Base-by-base conservation (phyloP, 2,113 vertebrate species). In the Leucosticte australis region DNA sequence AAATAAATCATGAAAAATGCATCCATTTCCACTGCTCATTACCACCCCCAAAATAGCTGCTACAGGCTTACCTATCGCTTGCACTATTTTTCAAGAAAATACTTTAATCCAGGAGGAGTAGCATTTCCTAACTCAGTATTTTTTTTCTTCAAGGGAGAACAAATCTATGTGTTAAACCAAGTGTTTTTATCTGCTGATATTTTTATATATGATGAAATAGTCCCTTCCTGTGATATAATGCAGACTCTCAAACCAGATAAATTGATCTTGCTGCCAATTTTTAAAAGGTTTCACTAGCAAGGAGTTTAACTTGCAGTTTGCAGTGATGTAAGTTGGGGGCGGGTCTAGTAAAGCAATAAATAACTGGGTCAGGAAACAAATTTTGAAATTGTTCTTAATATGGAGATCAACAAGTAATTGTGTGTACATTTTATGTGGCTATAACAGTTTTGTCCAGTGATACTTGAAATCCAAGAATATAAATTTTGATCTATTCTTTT, bases 11-110 rank as follows among this genome's bases (percentile, higher is more conserved):
- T 88, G 55, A 94, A 92, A 95, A 80, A 91, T 67, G 55, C 65
- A 90, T 91, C 83, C 7, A 88, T 86, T 94, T 91, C 71, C 85
- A 94, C 63, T 67, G 52, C 52, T 95, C 56, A 37, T 82, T 87
- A 89, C 69, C 46, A 84, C 35, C 19, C 46, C 44, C 59, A 55
- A 77, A 91, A 90, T 11, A 95, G 53, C 82, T 88, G 46, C 59
- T 80, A 53, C 39, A 42, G 27, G 49, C 70, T 77, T 44, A 77
- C 78, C 44, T 73, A 76, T 44, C 50, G 19, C 35, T 80, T 70
- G 19, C 50, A 83, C 21, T 21, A 41, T 50, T 91, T 85, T 69
- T 82, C 82, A 70, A 83, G 55, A 86, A 27, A 83, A 74, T 11
- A 26, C 57, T 63, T 39, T n/a, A 10, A 7, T 33, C 20, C 77